These are phyloP conservation scores for Chlorodrepanis virens DNA, from an alignment of 2,113 vertebrate species.

Conservation along the genomic window DNA sequence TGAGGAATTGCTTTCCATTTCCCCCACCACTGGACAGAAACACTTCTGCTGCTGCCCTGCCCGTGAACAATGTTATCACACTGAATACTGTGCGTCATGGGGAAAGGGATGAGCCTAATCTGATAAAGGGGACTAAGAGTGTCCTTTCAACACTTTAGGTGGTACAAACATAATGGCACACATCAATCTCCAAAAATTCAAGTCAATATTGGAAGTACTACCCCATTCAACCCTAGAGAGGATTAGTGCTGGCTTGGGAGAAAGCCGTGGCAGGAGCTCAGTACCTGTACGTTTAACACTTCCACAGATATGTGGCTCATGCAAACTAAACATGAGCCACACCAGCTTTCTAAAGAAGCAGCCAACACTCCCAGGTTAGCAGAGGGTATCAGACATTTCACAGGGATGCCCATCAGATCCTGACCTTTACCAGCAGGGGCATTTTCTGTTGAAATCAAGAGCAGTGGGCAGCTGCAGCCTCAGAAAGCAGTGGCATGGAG, in stretches of 20 bases:
- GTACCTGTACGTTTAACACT: neutral
- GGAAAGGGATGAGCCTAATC: neutral
- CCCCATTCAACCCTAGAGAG: neutral
- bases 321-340: neutral
- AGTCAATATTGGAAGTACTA: neutral
- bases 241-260: neutral
- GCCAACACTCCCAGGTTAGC: neutral
- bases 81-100: accelerated
- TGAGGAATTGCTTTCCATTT: neutral
- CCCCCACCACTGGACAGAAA: accelerated
- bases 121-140: neutral
- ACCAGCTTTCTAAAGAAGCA: neutral
- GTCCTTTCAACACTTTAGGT: neutral
- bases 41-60: neutral
- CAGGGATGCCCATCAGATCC: neutral
- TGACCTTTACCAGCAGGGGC: neutral
- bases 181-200: neutral
- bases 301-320: neutral
- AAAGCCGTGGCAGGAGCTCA: neutral
- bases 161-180: neutral
- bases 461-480: neutral
- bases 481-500: neutral
- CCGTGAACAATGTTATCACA: neutral
- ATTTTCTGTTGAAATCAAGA: neutral
- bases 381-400: neutral